Evolutionary conservation across 2,888 invertebrate genomes (phyloP).

Genomic region (Heliconius aoede): DNA sequence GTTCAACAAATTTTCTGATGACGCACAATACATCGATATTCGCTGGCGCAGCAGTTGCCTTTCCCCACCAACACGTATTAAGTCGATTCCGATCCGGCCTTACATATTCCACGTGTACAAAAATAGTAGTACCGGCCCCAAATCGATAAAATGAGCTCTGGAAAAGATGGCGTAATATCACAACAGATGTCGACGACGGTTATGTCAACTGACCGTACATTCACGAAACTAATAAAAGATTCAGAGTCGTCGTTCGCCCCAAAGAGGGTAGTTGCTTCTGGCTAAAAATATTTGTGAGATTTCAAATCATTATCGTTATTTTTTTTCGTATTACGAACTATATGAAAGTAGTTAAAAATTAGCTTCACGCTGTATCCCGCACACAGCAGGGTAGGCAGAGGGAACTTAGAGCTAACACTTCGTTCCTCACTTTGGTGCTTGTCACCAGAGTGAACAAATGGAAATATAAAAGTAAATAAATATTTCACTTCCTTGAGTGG

Average conservation of each 20-base stretch:
- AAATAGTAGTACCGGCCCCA: constrained; percentile 65
- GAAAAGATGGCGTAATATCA: constrained; percentile 78
- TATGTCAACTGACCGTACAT: constrained; percentile 81
- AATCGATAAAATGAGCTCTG: constrained; percentile 66
- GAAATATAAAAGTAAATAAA: too few species aligned
- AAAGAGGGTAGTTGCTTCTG: constrained; percentile 71
- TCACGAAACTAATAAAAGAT: constrained; percentile 83
- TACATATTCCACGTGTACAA: constrained; percentile 71
- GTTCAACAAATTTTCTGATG: constrained; percentile 50
- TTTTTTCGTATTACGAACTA: too few species aligned
- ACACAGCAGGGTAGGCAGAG: too few species aligned
- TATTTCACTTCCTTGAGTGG: too few species aligned
- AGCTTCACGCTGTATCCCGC: too few species aligned
- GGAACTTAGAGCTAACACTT: too few species aligned
- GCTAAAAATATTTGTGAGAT: constrained; percentile 55
- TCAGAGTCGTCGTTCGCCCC: constrained; percentile 78
- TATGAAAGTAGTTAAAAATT: too few species aligned
- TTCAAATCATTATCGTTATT: too few species aligned
- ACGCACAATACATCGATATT: constrained; percentile 52
- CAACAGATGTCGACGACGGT: constrained; percentile 81
- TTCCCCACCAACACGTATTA: constrained; percentile 51
- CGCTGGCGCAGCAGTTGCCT: constrained; percentile 49
- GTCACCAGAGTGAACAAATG: too few species aligned
- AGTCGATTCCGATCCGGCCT: constrained; percentile 65
- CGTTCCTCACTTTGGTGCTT: too few species aligned